Conservation (phyloP, 2,113 vertebrate genomes). For the Trogon melanurus region DNA sequence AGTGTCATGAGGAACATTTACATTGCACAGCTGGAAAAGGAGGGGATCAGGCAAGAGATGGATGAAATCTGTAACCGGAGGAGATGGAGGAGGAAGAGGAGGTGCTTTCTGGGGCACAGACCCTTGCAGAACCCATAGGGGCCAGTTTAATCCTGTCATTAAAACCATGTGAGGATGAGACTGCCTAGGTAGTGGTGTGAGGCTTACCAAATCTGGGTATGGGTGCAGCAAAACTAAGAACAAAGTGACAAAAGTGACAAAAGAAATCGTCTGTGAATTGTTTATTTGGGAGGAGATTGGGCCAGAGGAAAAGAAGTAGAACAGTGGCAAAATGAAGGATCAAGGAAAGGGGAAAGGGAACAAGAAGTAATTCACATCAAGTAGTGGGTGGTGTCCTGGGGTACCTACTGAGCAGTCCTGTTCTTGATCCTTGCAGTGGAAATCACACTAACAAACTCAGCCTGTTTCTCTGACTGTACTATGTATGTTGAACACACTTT, state of each 20-base stretch:
- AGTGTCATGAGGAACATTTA: neutral
- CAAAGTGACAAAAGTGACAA: neutral
- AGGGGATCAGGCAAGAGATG: neutral
- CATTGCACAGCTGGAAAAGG: neutral
- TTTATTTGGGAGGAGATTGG: neutral
- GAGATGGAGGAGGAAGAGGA: no score
- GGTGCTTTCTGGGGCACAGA: neutral
- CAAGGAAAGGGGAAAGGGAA: fast-evolving
- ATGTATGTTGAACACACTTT: neutral
- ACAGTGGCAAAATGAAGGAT: neutral
- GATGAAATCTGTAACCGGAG: neutral
- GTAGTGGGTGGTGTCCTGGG: neutral
- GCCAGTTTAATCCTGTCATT: neutral
- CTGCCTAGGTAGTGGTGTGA: neutral
- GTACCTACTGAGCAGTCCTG: neutral
- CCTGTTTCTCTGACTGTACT: neutral
- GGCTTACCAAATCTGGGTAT: neutral
- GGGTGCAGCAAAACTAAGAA: neutral
- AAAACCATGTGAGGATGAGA: fast-evolving
- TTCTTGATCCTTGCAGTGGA: neutral
- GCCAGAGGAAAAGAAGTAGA: neutral
- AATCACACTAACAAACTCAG: neutral
- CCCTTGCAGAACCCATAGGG: neutral
- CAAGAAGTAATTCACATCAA: neutral
- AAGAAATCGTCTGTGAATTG: neutral